These are phyloP conservation scores for Bacillus rossius DNA, from an alignment of 1,140 invertebrate genomes.

Conservation along the genomic window DNA sequence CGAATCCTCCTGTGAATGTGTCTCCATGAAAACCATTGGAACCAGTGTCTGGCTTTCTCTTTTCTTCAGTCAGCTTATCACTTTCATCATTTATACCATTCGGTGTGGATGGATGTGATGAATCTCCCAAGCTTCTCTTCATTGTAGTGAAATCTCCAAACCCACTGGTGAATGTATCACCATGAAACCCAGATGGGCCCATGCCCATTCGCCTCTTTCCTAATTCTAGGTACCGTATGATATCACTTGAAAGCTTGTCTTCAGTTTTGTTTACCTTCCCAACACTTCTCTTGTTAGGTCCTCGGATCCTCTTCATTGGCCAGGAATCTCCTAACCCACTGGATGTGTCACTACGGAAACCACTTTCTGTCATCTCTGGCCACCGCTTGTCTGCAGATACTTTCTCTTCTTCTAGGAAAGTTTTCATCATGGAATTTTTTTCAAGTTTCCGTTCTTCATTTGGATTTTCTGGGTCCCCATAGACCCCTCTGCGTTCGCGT, in stretches of 20 bases:
- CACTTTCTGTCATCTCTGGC: conserved; percentile 10
- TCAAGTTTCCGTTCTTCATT: background rate
- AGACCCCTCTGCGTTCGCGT: too few species aligned
- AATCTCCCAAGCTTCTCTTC: conserved; percentile 11
- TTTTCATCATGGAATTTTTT: background rate
- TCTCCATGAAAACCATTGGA: conserved; percentile 36
- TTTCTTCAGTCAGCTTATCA: conserved; percentile 3
- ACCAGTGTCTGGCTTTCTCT: conserved; percentile 23
- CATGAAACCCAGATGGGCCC: conserved; percentile 20
- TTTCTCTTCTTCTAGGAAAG: too few species aligned
- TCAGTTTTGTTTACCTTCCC: conserved; percentile 13
- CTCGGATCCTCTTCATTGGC: conserved; percentile 30
- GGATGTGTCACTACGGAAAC: conserved; percentile 35
- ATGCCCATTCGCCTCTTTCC: conserved; percentile 7
- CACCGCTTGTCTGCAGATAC: background rate
- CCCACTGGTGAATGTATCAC: conserved; percentile 37
- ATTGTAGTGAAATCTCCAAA: conserved; percentile 34
- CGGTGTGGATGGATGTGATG: background rate
- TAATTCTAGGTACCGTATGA: background rate
- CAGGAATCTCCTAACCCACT: conserved; percentile 40
- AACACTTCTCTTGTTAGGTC: too few species aligned
- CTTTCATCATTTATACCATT: background rate
- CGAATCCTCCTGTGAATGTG: conserved; percentile 33
- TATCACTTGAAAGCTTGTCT: conserved; percentile 14
- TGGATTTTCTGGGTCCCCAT: background rate